Evolutionary conservation across 2,888 invertebrate genomes (phyloP).

Genomic region (Norana najaformis): DNA sequence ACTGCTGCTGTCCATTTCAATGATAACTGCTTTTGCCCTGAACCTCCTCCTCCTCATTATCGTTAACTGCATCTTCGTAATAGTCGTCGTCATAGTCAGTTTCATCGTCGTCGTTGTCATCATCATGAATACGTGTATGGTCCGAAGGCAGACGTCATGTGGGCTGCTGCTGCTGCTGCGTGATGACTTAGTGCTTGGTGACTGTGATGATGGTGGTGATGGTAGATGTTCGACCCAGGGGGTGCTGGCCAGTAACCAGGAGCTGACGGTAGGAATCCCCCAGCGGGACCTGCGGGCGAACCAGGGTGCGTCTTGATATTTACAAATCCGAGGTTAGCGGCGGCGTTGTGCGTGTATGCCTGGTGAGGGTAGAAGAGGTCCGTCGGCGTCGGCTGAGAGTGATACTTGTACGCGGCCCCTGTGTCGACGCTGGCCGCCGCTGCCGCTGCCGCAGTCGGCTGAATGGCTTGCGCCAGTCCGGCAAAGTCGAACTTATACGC

Average conservation of each 20-base stretch:
- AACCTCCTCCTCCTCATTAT: too few relatives aligned
- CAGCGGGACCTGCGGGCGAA: constrained; percentile 65
- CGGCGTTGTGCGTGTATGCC: constrained; percentile 56
- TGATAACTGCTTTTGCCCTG: background rate
- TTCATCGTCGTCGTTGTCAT: background rate
- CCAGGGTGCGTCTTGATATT: constrained; percentile 62
- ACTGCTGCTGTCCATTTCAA: background rate
- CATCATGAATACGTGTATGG: constrained; percentile 20
- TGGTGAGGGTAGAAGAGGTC: constrained; percentile 68
- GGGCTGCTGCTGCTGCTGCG: constrained; percentile 17
- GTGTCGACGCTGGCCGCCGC: constrained; percentile 73
- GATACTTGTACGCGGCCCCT: constrained; percentile 66
- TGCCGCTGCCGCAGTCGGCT: constrained; percentile 67
- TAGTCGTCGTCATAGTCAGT: too few relatives aligned
- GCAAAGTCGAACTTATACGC: constrained; percentile 96
- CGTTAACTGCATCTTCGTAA: too few relatives aligned
- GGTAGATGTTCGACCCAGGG: constrained; percentile 68
- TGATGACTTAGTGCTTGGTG: constrained; percentile 19
- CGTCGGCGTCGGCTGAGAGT: constrained; percentile 56
- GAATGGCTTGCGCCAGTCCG: constrained; percentile 76
- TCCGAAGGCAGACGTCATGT: constrained; percentile 20
- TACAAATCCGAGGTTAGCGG: constrained; percentile 76
- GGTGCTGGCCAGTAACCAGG: constrained; percentile 39
- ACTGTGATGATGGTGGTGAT: constrained; percentile 65
- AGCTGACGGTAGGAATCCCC: constrained; percentile 64